Conservation (phyloP, 1,140 invertebrate species). For the Ctenoplectra terminalis region DNA sequence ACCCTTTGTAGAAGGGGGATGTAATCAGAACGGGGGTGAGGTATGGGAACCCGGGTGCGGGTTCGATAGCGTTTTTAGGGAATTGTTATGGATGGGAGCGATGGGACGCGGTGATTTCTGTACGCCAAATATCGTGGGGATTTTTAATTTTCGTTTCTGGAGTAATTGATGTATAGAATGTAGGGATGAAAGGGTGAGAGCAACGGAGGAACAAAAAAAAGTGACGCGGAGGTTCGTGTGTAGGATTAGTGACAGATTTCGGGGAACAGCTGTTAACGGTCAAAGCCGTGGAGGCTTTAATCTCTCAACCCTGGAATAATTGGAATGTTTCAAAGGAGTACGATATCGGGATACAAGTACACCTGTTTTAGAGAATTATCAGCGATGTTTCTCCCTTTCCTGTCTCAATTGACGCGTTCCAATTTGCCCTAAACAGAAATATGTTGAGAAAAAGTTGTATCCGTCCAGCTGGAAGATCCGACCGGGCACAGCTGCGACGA, state of each 20-base stretch:
- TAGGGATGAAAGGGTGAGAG: neutral
- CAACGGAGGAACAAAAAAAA: neutral
- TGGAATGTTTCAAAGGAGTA: neutral
- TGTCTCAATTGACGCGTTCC: neutral
- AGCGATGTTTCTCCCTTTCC: too few species aligned
- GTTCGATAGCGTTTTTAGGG: slow-evolving; percentile 23
- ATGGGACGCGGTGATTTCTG: neutral
- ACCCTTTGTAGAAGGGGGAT: slow-evolving; percentile 27
- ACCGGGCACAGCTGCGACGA: neutral
- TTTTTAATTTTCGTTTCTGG: slow-evolving; percentile 19
- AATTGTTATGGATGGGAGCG: neutral
- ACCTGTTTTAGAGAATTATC: neutral
- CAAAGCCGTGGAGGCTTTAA: slow-evolving; percentile 6
- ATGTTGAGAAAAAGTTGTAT: neutral
- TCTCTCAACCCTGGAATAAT: neutral
- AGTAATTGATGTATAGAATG: slow-evolving; percentile 4
- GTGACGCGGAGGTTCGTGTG: neutral
- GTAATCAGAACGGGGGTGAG: slow-evolving; percentile 39
- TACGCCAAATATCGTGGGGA: neutral
- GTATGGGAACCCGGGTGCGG: neutral
- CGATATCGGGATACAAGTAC: neutral
- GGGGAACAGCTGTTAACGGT: neutral
- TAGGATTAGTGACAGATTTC: neutral
- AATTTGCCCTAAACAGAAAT: neutral
- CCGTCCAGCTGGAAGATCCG: neutral